These are phyloP conservation scores for Aleiodes leptofemur DNA, from an alignment of 2,888 invertebrate genomes.

Conservation along the genomic window DNA sequence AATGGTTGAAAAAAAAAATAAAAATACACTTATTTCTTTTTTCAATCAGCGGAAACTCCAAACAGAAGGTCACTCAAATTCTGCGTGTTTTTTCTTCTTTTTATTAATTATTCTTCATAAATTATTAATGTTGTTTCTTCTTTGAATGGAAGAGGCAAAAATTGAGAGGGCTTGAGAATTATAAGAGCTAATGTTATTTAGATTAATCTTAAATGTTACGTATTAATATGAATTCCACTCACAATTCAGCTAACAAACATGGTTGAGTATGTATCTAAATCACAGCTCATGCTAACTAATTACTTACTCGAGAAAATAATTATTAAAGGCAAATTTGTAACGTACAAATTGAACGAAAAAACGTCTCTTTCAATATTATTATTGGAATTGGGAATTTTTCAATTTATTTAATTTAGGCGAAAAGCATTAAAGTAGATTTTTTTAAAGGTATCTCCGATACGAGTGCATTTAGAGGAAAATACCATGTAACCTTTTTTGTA, in stretches of 20 bases:
- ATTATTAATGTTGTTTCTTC: background rate
- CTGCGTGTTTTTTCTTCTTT: background rate
- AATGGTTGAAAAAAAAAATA: too few relatives aligned
- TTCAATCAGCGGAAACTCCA: slow-evolving; percentile 17
- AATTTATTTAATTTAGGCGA: background rate
- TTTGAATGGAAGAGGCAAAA: background rate
- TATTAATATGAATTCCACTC: background rate
- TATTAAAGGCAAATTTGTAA: slow-evolving; percentile 37
- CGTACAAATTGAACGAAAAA: too few relatives aligned
- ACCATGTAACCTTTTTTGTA: too few relatives aligned
- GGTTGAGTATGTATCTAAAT: slow-evolving; percentile 74
- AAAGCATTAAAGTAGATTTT: background rate
- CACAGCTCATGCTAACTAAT: slow-evolving; percentile 75
- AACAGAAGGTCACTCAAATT: slow-evolving; percentile 29
- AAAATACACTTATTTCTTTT: slow-evolving; percentile 14
- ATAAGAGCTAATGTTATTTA: slow-evolving; percentile 1
- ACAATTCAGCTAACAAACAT: slow-evolving; percentile 59
- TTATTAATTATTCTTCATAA: background rate
- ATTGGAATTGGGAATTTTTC: too few relatives aligned
- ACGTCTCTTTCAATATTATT: too few relatives aligned
- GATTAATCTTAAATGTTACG: slow-evolving; percentile 15
- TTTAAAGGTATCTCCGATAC: too few relatives aligned
- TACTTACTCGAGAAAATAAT: slow-evolving; percentile 66
- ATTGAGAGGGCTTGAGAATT: background rate
- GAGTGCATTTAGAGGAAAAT: too few relatives aligned